Conservation (phyloP, 2,888 invertebrate species). For the Xanthorhoe designata region DNA sequence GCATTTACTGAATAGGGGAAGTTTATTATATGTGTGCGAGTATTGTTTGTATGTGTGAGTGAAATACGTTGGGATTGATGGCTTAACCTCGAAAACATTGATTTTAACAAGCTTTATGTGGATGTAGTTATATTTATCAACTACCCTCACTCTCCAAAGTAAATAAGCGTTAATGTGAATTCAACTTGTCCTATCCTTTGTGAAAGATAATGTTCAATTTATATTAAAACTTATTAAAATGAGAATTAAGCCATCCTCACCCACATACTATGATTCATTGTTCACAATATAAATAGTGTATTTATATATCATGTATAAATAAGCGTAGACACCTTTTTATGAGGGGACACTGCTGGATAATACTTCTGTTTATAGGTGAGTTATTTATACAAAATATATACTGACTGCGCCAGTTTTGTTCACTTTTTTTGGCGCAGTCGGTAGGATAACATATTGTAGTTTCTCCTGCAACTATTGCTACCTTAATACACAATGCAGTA, state of each 20-base stretch:
- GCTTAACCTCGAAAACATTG: constrained; percentile 20
- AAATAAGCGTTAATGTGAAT: not conserved
- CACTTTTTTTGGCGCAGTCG: constrained; percentile 5
- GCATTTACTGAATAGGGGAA: constrained; percentile 71
- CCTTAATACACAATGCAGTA: not conserved
- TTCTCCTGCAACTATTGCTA: not conserved
- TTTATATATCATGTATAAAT: constrained; percentile 54
- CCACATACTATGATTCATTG: constrained; percentile 36
- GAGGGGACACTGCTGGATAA: constrained; percentile 64
- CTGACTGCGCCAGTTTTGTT: constrained; percentile 8
- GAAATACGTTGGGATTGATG: constrained; percentile 22
- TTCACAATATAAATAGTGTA: constrained; percentile 47
- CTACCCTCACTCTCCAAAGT: constrained; percentile 6
- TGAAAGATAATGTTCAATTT: not conserved
- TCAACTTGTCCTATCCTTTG: not conserved
- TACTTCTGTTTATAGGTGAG: constrained; percentile 75
- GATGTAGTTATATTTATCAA: not conserved
- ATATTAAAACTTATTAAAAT: not conserved
- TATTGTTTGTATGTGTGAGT: constrained; percentile 32
- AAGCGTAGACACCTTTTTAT: constrained; percentile 57
- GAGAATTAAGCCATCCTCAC: constrained; percentile 29
- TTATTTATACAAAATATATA: constrained; percentile 32
- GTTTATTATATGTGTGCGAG: constrained; percentile 54
- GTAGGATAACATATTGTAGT: not conserved
- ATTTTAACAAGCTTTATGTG: not conserved